Evolutionary conservation across 2,113 vertebrate species (phyloP), one percentile per base, ranked within the genome.

Genomic region (Periophthalmodon schlosseri): DNA sequence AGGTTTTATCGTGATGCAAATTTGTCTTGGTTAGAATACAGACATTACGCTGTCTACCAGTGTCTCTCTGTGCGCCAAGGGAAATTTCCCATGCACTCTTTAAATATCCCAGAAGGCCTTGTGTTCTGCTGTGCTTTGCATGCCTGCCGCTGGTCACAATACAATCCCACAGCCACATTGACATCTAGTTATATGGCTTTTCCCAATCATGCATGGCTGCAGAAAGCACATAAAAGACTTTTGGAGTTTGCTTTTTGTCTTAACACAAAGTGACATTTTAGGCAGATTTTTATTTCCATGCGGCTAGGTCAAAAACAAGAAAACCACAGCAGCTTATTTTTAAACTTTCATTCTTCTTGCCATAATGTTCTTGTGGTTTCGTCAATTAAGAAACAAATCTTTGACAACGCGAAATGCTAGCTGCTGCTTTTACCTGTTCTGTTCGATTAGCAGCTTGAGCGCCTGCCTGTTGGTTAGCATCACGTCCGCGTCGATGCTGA

Each of bases 401-500:
- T 70, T 58, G 57, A 67, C 23, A 63, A 74, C 69, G 24, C 65
- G 52, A 23, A 61, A 66, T 34, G 9, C 54, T 21, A 2, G 47
- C 63, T 13, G 21, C 20, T 16, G 8, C 47, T 20, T 78, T 70
- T 92, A 99, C 98, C 97, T 98, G 96, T 99, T 99, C 92, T 99
- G 97, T 89, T 99, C 96, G 23, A 99, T 95, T 83, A 99, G 90
- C 76, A 97, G 90, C 91, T 95, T 97, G 91, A 99, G 91, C 9
- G 96, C 97, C 88, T 94, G 95, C 0, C 91, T 90, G 84, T 99
- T 99, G 88, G 96, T 99, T 83, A 99, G 87, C 85, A 97, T 95
- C 0, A 99, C 97, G 78, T 98, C 97, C 10, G 96, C 88, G 80
- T 99, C 97, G 23, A 99, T 91, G 89, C 95, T 99, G 82, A 98